Evolutionary conservation across 1,140 invertebrate genomes (phyloP), one percentile per base, ranked within the genome.

Genomic region (Cydia amplana): DNA sequence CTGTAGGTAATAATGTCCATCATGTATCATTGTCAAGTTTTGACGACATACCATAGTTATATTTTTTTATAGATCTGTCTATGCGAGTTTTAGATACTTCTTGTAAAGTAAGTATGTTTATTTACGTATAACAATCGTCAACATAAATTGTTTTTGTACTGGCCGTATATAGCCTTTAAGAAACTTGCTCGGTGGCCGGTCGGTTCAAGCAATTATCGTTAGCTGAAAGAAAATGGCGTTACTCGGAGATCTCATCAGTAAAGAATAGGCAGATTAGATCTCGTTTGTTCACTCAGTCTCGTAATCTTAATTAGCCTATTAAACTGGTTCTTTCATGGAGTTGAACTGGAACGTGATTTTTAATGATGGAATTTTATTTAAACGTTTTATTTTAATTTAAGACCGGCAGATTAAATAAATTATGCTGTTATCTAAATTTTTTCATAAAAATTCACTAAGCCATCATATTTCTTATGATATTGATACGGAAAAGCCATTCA

Each of bases 281-380:
- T 79, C 75, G 75, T 80, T 78, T 80, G 79, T 80, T 79, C 78
- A 72, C 55, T 79, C 67, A 74, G 74, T 76, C 76, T 79, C 76
- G 55, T 76, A 81, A 79, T 81, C 76, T 76, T 81, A 78, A 78
- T 79, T 79, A 81, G 73, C 78, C 74, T 75, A 76, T 81, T 70
- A 70, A 70, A 75, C 70, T 32, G 72, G 74, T 75, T 75, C 74
- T 51, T 75, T 65, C 40, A 73, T 70, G n/a, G 32, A 70, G 36
- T 36, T 18, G n/a, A 36, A 36, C 65, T 70, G 65, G 20, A 40
- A 70, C 28, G 65, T 70, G 32, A 70, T 70, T 70, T 70, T 70
- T 70, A 36, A 40, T 10, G 65, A 36, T 40, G 0, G 43, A 36
- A 36, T 40, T 70, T 70, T 18, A 40, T 14, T 43, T 20, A 23